phyloP scores from a whole-genome alignment of 2,888 invertebrate genomes.

The Apamea crenata region DNA sequence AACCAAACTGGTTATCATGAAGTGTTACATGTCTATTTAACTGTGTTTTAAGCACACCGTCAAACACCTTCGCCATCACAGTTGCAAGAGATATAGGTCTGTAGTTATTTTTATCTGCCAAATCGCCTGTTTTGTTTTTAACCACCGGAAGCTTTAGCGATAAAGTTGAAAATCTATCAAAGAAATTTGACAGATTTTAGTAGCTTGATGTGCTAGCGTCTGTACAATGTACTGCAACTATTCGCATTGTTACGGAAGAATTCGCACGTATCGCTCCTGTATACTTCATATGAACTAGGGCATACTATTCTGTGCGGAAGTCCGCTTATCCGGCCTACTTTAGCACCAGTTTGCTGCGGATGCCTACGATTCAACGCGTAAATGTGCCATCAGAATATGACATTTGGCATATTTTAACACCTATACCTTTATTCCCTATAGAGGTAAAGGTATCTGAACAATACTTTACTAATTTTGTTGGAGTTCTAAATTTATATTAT shows the following conservation, averaged over 20 bases:
- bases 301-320: conserved; percentile 33
- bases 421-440: background rate
- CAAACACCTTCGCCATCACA: too few species aligned
- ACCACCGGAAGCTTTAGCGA: too few species aligned
- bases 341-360: background rate
- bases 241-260: conserved; percentile 43
- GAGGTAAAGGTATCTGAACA: background rate
- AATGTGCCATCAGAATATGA: conserved; percentile 5
- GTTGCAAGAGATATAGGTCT: too few species aligned
- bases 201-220: too few species aligned
- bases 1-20: too few species aligned
- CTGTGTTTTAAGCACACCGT: too few species aligned
- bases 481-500: too few species aligned
- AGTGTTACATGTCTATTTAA: too few species aligned
- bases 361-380: conserved; percentile 18
- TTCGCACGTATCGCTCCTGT: conserved; percentile 32
- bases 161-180: too few species aligned
- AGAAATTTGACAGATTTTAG: too few species aligned
- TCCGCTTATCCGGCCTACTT: conserved; percentile 34
- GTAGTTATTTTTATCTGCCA: too few species aligned
- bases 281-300: conserved; percentile 37
- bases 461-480: background rate
- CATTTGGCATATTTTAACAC: background rate
- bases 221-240: conserved; percentile 5
- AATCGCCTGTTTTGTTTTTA: too few species aligned